These are phyloP conservation scores for Zaprionus camerounensis DNA, from an alignment of 1,140 invertebrate species.

Conservation along the genomic window DNA sequence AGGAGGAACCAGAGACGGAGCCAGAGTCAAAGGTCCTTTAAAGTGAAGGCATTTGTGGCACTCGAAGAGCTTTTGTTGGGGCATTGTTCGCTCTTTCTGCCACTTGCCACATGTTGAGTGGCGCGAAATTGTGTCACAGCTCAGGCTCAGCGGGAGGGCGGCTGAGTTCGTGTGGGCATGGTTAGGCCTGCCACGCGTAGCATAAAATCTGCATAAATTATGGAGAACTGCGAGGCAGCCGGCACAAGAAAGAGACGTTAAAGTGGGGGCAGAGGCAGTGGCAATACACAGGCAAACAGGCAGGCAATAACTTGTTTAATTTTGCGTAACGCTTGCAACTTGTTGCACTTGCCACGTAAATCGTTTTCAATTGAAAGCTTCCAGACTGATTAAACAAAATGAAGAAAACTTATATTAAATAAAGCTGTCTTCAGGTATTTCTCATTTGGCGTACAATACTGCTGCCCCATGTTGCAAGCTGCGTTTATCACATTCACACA, in stretches of 20 bases:
- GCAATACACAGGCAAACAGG: conserved; percentile 10
- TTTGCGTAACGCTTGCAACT: conserved; percentile 66
- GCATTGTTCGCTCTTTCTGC: conserved; percentile 61
- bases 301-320: conserved; percentile 73
- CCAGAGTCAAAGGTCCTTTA: conserved; percentile 1
- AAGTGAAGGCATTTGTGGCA: conserved; percentile 66
- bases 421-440: conserved; percentile 6
- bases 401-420: background rate
- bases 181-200: conserved; percentile 64
- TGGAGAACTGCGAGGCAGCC: conserved; percentile 40
- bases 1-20: background rate
- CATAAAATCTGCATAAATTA: conserved; percentile 81
- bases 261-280: background rate
- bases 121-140: conserved; percentile 73
- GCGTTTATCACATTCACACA: background rate
- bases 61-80: conserved; percentile 63
- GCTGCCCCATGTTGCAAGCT: conserved; percentile 10
- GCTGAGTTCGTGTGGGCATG: background rate
- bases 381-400: background rate
- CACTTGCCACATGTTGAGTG: conserved; percentile 76
- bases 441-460: background rate
- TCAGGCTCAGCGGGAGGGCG: conserved; percentile 42
- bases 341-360: conserved; percentile 54
- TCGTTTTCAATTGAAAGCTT: background rate
- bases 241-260: background rate